These are phyloP conservation scores for Tetrapedia diversipes DNA, from an alignment of 2,888 invertebrate genomes.

Conservation along the genomic window DNA sequence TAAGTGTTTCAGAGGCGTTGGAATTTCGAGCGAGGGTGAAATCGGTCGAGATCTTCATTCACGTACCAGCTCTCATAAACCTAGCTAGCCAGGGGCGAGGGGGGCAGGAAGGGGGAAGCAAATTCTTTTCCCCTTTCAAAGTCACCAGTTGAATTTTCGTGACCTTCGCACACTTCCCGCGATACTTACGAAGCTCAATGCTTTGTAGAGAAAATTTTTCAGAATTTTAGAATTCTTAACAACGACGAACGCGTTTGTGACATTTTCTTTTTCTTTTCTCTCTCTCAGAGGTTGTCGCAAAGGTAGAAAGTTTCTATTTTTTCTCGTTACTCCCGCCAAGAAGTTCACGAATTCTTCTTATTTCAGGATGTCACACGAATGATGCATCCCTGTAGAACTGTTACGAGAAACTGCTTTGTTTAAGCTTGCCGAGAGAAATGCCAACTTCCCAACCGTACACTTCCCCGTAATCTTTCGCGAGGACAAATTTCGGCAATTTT, in stretches of 20 bases:
- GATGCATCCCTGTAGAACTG: neutral
- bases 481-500: too few relatives aligned
- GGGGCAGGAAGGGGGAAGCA: too few relatives aligned
- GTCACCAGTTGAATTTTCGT: neutral
- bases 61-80: neutral
- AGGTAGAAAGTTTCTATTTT: neutral
- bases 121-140: constrained; percentile 3
- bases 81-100: too few relatives aligned
- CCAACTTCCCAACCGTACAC: neutral
- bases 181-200: too few relatives aligned
- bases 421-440: neutral
- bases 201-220: too few relatives aligned
- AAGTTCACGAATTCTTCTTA: neutral
- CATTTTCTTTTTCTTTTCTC: neutral
- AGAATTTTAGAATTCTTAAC: too few relatives aligned
- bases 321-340: neutral
- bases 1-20: constrained; percentile 32
- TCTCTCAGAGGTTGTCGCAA: neutral
- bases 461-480: neutral
- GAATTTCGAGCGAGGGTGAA: constrained; percentile 33
- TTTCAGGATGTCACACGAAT: neutral
- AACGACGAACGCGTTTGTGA: neutral
- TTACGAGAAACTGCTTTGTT: neutral
- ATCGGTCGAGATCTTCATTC: constrained; percentile 19
- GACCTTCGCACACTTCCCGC: too few relatives aligned